Percentiles rank a stretch among this genome's conserved stretches.
These are phyloP conservation scores for Philereme vetulata DNA, from an alignment of 2,888 invertebrate species.

Conservation along the genomic window DNA sequence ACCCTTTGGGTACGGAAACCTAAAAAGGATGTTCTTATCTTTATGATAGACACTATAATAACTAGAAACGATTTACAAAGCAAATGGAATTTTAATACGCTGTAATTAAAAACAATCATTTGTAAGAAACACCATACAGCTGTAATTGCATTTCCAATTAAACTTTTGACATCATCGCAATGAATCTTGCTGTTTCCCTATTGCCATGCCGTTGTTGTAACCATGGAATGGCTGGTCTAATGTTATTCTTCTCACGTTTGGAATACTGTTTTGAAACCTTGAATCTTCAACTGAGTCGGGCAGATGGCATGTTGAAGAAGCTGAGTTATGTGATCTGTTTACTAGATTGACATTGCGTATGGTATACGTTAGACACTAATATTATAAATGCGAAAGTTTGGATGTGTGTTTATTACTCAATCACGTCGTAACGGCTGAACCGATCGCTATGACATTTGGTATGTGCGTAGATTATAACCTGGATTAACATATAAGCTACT, in stretches of 20 bases:
- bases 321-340: too few species aligned
- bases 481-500: too few species aligned
- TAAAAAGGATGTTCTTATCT: not conserved
- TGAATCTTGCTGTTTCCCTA: conserved; percentile 24
- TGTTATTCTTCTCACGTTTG: not conserved
- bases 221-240: not conserved
- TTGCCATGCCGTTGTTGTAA: conserved; percentile 9
- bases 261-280: not conserved
- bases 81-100: not conserved
- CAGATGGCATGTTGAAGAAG: too few species aligned
- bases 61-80: not conserved
- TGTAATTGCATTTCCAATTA: conserved; percentile 22
- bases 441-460: too few species aligned
- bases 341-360: too few species aligned
- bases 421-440: too few species aligned
- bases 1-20: too few species aligned
- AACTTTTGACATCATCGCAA: conserved; percentile 21
- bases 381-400: too few species aligned
- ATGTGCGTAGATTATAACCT: too few species aligned
- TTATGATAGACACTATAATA: not conserved
- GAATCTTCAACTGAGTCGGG: not conserved
- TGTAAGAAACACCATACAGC: conserved; percentile 15
- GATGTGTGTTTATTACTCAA: too few species aligned
- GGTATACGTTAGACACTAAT: too few species aligned
- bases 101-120: conserved; percentile 10